A percentile compares a stretch with the other conserved stretches of the same genome.
phyloP scores from a whole-genome alignment of 2,888 invertebrate genomes.

The Alentia gelatinosa region DNA sequence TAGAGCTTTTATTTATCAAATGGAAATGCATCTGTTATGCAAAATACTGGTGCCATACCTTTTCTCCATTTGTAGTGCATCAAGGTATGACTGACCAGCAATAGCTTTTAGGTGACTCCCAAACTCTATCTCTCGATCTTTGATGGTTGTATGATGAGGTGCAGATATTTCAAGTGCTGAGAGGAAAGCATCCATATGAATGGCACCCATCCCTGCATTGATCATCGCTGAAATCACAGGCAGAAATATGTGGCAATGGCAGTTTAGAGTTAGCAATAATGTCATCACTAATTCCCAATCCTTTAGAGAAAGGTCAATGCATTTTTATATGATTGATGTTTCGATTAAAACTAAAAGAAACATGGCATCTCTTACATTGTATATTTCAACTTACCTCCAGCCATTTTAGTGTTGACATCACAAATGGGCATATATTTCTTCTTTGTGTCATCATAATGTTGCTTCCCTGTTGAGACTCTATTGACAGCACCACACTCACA shows the following conservation, averaged over 20 bases:
- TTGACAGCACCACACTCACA: slow-evolving; percentile 7
- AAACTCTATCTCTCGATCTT: slow-evolving; percentile 8
- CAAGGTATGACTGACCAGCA: neutral
- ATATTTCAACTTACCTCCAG: slow-evolving; percentile 10
- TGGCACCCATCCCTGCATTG: slow-evolving; percentile 30
- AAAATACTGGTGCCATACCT: neutral
- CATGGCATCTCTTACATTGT: neutral
- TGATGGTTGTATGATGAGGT: neutral
- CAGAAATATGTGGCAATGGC: neutral
- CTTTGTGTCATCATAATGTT: neutral
- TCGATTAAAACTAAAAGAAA: too few species aligned
- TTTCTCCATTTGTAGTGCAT: slow-evolving; percentile 24
- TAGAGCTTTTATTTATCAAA: too few species aligned
- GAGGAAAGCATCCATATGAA: neutral
- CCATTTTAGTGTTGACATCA: slow-evolving; percentile 32
- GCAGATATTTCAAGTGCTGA: slow-evolving; percentile 8
- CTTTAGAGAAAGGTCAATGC: too few species aligned
- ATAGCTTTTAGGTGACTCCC: neutral
- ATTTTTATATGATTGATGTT: too few species aligned
- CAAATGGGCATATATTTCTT: neutral
- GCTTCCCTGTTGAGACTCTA: slow-evolving; percentile 6
- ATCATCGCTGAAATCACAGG: slow-evolving; percentile 28
- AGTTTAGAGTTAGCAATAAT: neutral
- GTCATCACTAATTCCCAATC: too few species aligned
- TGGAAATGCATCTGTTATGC: too few species aligned